phyloP scores from a whole-genome alignment of 2,113 vertebrate genomes.

The Canis aureus region DNA sequence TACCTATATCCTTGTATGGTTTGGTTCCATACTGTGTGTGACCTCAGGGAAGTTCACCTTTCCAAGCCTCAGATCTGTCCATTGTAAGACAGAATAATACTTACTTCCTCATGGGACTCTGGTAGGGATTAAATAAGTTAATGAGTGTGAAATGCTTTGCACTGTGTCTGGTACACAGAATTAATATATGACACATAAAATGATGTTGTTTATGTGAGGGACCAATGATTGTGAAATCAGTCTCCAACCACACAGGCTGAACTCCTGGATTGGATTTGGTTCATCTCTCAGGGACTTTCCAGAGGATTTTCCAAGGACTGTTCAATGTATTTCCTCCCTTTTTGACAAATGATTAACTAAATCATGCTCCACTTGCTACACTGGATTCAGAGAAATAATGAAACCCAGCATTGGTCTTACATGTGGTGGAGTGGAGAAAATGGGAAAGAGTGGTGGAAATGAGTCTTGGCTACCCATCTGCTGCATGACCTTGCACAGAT shows the following conservation, averaged over 20 bases:
- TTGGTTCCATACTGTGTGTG: neutral
- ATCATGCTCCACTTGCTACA: neutral
- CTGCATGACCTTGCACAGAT: neutral
- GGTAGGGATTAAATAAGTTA: neutral
- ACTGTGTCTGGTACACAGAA: neutral
- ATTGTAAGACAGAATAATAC: neutral
- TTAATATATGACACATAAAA: neutral
- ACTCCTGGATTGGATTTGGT: neutral
- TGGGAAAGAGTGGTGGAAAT: rapidly evolving
- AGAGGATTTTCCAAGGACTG: constrained; percentile 62
- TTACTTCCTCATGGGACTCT: neutral
- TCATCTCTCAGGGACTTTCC: constrained; percentile 64
- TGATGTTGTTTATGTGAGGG: neutral
- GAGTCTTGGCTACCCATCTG: neutral
- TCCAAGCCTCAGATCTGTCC: neutral
- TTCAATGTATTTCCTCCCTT: constrained; percentile 52
- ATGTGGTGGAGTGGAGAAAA: neutral
- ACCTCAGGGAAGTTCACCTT: neutral
- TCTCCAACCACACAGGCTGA: neutral
- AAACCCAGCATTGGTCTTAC: neutral
- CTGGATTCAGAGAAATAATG: constrained; percentile 47
- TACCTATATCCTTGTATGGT: neutral
- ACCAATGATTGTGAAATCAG: constrained; percentile 25
- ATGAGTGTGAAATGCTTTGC: neutral
- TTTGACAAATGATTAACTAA: constrained; percentile 63